These are phyloP conservation scores for Pogoniulus pusillus DNA, from an alignment of 2,797 vertebrate genomes.

Conservation along the genomic window DNA sequence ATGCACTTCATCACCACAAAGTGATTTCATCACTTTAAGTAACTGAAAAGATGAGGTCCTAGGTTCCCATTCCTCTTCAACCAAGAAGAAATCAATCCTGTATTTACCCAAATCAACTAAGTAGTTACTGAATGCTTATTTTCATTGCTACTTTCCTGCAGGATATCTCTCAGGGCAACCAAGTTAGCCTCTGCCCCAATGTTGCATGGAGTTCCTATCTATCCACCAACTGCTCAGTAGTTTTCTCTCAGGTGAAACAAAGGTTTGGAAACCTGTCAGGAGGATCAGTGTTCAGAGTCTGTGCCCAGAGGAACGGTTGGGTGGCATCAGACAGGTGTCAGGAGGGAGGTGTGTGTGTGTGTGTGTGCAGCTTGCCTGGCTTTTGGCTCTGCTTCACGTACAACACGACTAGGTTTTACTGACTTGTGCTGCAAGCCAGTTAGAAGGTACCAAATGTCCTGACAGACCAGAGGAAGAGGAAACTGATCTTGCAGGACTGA, in stretches of 20 bases:
- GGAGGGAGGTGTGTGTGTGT: fast-evolving
- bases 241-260: background rate
- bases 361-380: background rate
- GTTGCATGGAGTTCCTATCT: background rate
- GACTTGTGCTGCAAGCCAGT: background rate
- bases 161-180: background rate
- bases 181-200: background rate
- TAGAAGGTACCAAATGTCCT: fast-evolving
- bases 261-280: background rate
- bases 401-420: background rate
- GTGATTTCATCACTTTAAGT: too few relatives aligned
- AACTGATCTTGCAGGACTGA: background rate
- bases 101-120: too few relatives aligned
- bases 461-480: background rate
- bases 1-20: too few relatives aligned
- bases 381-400: background rate
- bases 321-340: background rate
- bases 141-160: background rate
- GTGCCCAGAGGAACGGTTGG: background rate
- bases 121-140: too few relatives aligned
- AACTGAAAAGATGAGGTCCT: too few relatives aligned
- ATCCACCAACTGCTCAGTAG: background rate
- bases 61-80: too few relatives aligned
- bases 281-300: background rate
- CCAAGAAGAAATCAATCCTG: too few relatives aligned